Conservation (phyloP, 2,888 invertebrate species). For the Drosophila infuscata region DNA sequence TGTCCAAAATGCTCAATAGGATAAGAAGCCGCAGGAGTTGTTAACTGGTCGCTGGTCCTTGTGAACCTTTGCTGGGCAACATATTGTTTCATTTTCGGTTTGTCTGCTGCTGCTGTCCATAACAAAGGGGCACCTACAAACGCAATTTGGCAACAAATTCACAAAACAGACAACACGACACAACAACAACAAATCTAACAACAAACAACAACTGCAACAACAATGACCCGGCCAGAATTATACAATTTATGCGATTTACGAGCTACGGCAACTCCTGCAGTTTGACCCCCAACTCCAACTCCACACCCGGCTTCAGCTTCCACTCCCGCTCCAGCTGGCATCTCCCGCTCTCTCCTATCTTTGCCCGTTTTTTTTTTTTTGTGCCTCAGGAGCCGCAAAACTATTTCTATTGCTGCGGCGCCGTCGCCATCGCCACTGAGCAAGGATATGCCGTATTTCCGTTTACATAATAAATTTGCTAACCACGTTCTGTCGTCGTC, state of each 20-base stretch:
- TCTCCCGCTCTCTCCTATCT: conserved; percentile 21
- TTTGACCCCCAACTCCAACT: conserved; percentile 26
- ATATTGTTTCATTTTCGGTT: conserved; percentile 70
- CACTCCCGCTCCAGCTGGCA: conserved; percentile 21
- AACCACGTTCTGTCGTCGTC: conserved; percentile 79
- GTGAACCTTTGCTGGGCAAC: conserved; percentile 40
- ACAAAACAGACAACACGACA: conserved; percentile 61
- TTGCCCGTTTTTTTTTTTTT: conserved; percentile 24
- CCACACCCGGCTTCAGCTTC: conserved; percentile 9
- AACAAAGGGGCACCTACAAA: conserved; percentile 73
- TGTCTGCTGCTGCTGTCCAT: conserved; percentile 12
- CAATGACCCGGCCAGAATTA: conserved; percentile 73
- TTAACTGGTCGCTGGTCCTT: conserved; percentile 14
- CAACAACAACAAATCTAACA: conserved; percentile 35
- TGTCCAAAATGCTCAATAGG: conserved; percentile 53
- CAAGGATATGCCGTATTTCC: conserved; percentile 81
- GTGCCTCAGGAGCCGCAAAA: conserved; percentile 66
- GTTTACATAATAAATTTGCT: conserved; percentile 81
- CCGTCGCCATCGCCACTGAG: conserved; percentile 67
- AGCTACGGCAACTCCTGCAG: conserved; percentile 56
- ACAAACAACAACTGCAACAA: conserved; percentile 36
- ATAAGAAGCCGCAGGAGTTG: conserved; percentile 7
- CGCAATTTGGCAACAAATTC: conserved; percentile 82
- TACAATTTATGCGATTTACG: conserved; percentile 81
- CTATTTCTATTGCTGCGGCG: conserved; percentile 82